Evolutionary conservation across 2,797 vertebrate genomes (phyloP), one percentile per base, ranked within the genome.

Genomic region (Gallinago solitaria): DNA sequence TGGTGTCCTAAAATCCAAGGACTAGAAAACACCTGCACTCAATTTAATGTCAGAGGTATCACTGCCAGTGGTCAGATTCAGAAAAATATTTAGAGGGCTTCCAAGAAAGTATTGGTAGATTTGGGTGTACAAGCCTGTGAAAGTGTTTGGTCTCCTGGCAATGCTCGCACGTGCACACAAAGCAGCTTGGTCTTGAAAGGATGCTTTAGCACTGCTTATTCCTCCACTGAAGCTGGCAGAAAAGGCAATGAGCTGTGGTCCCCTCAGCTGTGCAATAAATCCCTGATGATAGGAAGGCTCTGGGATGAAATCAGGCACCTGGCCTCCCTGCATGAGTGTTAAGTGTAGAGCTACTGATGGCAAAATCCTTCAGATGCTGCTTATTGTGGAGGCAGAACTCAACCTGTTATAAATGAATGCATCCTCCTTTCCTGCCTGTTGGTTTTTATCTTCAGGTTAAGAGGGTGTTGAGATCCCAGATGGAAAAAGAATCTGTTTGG

Each of bases 401-500:
- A 76, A 85, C 47, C 53, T 90, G 85, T 76, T 74, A 89, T 3
- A 64, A 96, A 83, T 59, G 37, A 96, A 83, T 59, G 37, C 57
- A 63, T 68, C 51, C 27, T 88, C 87, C 61, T 35, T 79, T 84
- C 78, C 65, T 73, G 63, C 87, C 39, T 12, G 33, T 73, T 96
- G 70, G 63, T 73, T 95, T 87, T 87, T 87, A 87, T 82, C 78
- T 96, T 50, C 67, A 83, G 45, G 69, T 93, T 95, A 93, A 91
- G 74, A 63, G 59, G 69, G 39, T 90, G 57, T 81, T 84, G 88
- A 70, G 89, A 84, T 94, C 43, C 81, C 90, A 88, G 57, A 91
- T 95, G 94, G 96, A 96, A 92, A 67, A 86, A 88, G 94, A 97
- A 91, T 79, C 91, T 87, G 50, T 96, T 96, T 32, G 54, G 95